A percentile compares a stretch with the other conserved stretches of the same genome.
These are phyloP conservation scores for Podabrus alpinus DNA, from an alignment of 2,888 invertebrate genomes.

Conservation along the genomic window DNA sequence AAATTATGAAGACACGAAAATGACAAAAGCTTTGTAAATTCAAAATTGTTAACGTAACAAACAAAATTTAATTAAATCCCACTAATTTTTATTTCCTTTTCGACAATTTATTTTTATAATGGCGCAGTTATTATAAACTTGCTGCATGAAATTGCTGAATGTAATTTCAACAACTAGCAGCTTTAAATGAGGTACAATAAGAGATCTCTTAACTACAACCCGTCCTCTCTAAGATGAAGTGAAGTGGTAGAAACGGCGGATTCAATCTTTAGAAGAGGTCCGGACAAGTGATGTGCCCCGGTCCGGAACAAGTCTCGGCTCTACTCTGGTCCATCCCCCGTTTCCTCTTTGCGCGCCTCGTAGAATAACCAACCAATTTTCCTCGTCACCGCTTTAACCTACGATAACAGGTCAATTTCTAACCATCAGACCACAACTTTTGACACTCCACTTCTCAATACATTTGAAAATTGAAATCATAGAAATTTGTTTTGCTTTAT, in stretches of 20 bases:
- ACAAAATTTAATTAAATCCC: not conserved
- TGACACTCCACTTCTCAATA: constrained; percentile 9
- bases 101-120: not conserved
- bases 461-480: constrained; percentile 12
- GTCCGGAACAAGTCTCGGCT: constrained; percentile 37
- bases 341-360: constrained; percentile 34
- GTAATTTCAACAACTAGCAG: constrained; percentile 20
- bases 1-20: constrained; percentile 22
- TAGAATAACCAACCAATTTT: constrained; percentile 48
- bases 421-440: constrained; percentile 33
- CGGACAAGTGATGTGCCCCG: constrained; percentile 43
- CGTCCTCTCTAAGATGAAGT: constrained; percentile 36
- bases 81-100: not conserved
- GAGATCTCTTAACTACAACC: constrained; percentile 27
- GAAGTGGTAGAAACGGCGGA: constrained; percentile 40
- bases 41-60: not conserved
- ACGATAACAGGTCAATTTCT: constrained; percentile 46
- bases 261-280: constrained; percentile 43
- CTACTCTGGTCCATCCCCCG: constrained; percentile 26
- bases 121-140: not conserved
- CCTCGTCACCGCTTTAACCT: constrained; percentile 44
- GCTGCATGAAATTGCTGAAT: not conserved
- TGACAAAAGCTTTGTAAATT: constrained; percentile 15
- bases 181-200: constrained; percentile 25
- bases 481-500: not conserved